A percentile compares a stretch with the other conserved stretches of the same genome.
phyloP scores from a whole-genome alignment of 2,113 vertebrate genomes.

The Artemisiospiza belli region DNA sequence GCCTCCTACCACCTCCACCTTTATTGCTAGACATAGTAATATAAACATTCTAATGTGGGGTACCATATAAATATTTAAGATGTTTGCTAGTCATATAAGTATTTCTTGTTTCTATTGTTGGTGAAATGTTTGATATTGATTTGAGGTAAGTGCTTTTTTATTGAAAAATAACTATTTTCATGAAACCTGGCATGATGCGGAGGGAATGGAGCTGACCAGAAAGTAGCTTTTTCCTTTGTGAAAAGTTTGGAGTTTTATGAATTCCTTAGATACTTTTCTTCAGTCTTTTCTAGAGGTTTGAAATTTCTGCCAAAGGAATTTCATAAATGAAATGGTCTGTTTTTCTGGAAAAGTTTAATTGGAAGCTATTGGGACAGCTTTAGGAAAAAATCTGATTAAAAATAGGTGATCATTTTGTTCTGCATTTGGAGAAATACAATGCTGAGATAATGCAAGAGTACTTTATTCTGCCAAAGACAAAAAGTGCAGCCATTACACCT shows the following conservation, averaged over 20 bases:
- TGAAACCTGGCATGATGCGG: neutral
- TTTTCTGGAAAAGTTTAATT: neutral
- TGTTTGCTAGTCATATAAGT: neutral
- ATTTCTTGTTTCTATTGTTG: neutral
- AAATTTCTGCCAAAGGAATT: neutral
- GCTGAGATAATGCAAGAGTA: neutral
- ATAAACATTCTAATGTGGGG: neutral
- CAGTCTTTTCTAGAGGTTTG: neutral
- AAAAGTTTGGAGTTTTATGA: neutral
- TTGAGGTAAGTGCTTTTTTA: neutral
- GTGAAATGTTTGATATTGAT: neutral
- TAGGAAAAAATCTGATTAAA: neutral
- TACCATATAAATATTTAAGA: neutral
- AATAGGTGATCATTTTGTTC: neutral
- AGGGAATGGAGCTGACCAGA: neutral
- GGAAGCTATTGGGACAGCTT: neutral
- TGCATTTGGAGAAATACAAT: neutral
- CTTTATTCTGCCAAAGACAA: neutral
- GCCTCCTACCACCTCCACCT: neutral
- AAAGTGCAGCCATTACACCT: neutral
- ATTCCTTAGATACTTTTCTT: neutral
- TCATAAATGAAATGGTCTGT: neutral
- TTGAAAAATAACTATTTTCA: neutral
- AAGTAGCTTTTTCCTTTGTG: neutral
- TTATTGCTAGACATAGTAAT: neutral